Percentiles rank a stretch among this genome's conserved stretches.
These are phyloP conservation scores for Meta bourneti DNA, from an alignment of 2,888 invertebrate species.

Conservation along the genomic window DNA sequence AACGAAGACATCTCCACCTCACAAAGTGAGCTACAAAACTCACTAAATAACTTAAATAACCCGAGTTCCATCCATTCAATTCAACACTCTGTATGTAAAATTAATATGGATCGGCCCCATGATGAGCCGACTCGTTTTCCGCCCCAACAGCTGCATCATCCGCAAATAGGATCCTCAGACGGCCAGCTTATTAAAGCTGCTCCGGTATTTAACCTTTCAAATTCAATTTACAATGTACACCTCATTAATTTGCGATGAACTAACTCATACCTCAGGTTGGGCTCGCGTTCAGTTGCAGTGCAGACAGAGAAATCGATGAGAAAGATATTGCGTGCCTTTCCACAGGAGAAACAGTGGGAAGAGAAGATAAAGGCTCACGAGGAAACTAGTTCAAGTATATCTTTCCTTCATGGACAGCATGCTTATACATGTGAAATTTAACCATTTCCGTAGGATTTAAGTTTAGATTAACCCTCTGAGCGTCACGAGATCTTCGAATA, in stretches of 20 bases:
- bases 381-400: too few relatives aligned
- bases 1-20: neutral
- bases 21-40: neutral
- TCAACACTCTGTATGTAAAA: neutral
- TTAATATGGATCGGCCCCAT: neutral
- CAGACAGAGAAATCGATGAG: neutral
- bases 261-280: neutral
- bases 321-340: neutral
- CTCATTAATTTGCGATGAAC: conserved; percentile 1
- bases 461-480: too few relatives aligned
- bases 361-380: neutral
- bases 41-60: neutral
- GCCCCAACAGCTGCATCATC: neutral
- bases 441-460: too few relatives aligned
- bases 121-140: too few relatives aligned
- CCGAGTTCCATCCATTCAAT: too few relatives aligned
- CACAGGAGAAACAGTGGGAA: neutral
- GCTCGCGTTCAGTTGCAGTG: neutral
- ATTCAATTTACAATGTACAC: neutral
- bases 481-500: too few relatives aligned
- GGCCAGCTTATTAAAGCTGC: neutral
- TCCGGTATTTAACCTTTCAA: neutral
- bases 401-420: too few relatives aligned
- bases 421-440: too few relatives aligned
- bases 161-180: neutral